These are phyloP conservation scores for Alcedo atthis DNA, from an alignment of 2,797 vertebrate genomes.

Conservation along the genomic window DNA sequence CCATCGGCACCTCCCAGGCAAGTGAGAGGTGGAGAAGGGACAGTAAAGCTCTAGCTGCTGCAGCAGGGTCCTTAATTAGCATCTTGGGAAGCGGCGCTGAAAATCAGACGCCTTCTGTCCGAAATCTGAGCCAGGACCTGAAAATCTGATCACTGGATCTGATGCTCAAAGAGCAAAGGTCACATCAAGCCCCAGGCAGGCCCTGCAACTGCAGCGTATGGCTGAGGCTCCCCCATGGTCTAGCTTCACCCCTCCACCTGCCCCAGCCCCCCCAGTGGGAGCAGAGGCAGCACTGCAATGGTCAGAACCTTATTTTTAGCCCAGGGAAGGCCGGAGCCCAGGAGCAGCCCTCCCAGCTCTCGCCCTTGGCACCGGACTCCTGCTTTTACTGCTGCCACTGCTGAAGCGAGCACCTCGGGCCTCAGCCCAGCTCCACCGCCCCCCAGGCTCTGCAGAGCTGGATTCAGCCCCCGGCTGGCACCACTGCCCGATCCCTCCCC, in stretches of 20 bases:
- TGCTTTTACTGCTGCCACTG: not conserved
- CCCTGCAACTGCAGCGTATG: accelerated
- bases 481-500: not conserved
- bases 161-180: slow-evolving; percentile 50
- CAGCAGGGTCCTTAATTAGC: slow-evolving; percentile 36
- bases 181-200: not conserved
- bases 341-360: not conserved
- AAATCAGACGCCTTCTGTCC: slow-evolving; percentile 48
- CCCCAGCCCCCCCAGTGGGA: not conserved
- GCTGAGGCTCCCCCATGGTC: not conserved
- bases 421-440: not conserved
- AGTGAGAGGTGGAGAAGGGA: not conserved
- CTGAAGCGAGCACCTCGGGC: not conserved
- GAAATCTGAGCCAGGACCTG: slow-evolving; percentile 47
- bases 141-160: not conserved
- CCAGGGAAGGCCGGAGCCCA: not conserved
- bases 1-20: not conserved
- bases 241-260: not conserved
- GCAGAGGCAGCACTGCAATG: not conserved
- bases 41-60: slow-evolving; percentile 26
- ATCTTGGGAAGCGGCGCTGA: not conserved
- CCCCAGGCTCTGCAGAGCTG: not conserved
- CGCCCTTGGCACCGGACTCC: not conserved
- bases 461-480: not conserved
- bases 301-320: slow-evolving; percentile 63